phyloP scores from a whole-genome alignment of 2,113 vertebrate species.

The Acrocephalus kingi region DNA sequence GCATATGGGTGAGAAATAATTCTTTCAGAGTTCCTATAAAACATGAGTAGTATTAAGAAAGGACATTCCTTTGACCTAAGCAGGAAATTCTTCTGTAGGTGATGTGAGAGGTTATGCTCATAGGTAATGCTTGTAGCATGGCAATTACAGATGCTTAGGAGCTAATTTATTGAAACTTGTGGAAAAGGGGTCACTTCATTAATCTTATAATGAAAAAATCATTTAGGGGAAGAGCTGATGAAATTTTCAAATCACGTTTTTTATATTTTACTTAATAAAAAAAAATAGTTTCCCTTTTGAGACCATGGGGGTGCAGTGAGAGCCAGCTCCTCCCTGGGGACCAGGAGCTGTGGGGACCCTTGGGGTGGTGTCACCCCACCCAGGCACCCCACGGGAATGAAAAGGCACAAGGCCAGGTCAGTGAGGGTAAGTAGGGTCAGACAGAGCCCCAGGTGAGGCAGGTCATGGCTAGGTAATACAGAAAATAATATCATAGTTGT shows the following conservation, averaged over 20 bases:
- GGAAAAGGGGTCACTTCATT: background rate
- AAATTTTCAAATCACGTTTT: background rate
- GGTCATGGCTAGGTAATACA: background rate
- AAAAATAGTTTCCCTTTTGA: background rate
- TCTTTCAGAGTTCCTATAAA: background rate
- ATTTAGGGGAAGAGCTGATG: background rate
- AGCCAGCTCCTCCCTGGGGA: background rate
- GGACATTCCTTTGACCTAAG: background rate
- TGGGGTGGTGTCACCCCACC: no score
- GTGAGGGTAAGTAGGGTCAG: background rate
- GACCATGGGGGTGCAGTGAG: background rate
- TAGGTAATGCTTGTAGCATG: background rate
- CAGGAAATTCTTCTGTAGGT: background rate
- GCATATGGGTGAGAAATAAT: background rate
- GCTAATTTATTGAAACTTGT: background rate
- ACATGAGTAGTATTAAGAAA: background rate
- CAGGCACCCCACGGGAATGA: background rate
- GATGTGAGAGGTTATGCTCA: slow-evolving; percentile 8
- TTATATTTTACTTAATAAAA: background rate
- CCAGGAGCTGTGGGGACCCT: background rate
- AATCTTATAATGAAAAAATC: background rate
- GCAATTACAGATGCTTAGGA: background rate
- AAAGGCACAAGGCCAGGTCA: background rate
- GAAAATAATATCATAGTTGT: background rate
- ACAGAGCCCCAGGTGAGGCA: background rate